Conservation (phyloP, 2,797 vertebrate species). For the Melanotaenia maccullochi region DNA sequence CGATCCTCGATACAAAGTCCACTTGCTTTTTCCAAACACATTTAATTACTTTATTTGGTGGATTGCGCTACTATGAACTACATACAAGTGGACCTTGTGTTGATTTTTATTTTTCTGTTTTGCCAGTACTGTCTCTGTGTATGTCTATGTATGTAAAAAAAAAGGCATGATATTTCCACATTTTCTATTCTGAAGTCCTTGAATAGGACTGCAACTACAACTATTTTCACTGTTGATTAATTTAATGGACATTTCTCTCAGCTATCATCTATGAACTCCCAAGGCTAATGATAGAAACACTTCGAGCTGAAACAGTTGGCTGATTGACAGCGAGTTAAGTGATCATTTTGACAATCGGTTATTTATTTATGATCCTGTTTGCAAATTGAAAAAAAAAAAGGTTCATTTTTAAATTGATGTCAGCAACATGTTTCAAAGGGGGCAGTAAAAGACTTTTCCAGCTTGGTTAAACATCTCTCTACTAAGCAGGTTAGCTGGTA, state of each 20-base stretch:
- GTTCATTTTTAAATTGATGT: slow-evolving; percentile 13
- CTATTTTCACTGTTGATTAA: slow-evolving; percentile 39
- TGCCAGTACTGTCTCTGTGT: slow-evolving; percentile 56
- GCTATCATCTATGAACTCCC: slow-evolving; percentile 7
- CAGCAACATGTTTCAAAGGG: background rate
- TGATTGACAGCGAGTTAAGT: slow-evolving; percentile 9
- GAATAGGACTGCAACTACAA: slow-evolving; percentile 35
- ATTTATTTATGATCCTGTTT: slow-evolving; percentile 14
- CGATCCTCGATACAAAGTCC: slow-evolving; percentile 39
- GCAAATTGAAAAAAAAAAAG: background rate
- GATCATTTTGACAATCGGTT: slow-evolving; percentile 2
- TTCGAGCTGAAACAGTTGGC: slow-evolving; percentile 8
- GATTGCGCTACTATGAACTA: slow-evolving; percentile 11
- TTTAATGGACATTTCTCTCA: slow-evolving; percentile 29
- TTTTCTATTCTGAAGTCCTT: slow-evolving; percentile 49
- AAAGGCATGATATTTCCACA: slow-evolving; percentile 41
- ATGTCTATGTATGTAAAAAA: slow-evolving; percentile 57
- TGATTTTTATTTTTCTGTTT: slow-evolving; percentile 24
- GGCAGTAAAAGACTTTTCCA: background rate
- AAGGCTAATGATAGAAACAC: slow-evolving; percentile 12
- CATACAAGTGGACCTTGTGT: slow-evolving; percentile 40
- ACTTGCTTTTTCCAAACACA: slow-evolving; percentile 26
- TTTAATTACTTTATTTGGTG: slow-evolving; percentile 21
- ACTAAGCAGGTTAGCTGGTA: background rate
- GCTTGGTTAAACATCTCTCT: background rate